Evolutionary conservation across 1,140 invertebrate genomes (phyloP).

Genomic region (Marisa cornuarietis): DNA sequence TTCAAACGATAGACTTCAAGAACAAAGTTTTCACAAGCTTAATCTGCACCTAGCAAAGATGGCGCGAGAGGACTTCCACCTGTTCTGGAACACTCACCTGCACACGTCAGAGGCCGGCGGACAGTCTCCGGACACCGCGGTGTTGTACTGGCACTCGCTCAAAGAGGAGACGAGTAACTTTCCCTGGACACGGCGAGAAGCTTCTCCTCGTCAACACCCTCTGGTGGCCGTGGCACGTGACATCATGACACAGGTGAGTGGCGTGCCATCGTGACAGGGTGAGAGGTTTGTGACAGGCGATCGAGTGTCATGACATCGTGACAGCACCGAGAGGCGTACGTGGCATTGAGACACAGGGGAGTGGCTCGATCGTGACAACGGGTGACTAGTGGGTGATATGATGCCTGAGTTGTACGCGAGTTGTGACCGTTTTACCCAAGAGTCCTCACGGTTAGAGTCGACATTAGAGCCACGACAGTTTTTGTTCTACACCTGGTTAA

Average conservation of each 20-base stretch:
- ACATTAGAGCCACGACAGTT: too few species aligned
- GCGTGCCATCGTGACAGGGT: neutral
- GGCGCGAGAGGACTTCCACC: slow-evolving; percentile 25
- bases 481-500: too few species aligned
- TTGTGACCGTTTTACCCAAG: neutral
- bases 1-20: neutral
- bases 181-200: slow-evolving; percentile 24
- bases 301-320: neutral
- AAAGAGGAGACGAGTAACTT: slow-evolving; percentile 22
- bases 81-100: slow-evolving; percentile 30
- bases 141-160: slow-evolving; percentile 21
- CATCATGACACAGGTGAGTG: slow-evolving; percentile 22
- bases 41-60: neutral
- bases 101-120: neutral
- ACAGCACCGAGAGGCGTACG: neutral
- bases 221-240: slow-evolving; percentile 24
- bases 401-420: neutral
- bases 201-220: slow-evolving; percentile 10
- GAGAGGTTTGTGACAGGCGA: neutral
- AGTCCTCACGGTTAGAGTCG: too few species aligned
- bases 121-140: slow-evolving; percentile 11
- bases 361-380: neutral
- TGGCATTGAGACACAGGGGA: neutral
- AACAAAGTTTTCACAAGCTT: neutral
- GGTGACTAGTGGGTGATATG: neutral